A percentile compares a stretch with the other conserved stretches of the same genome.
These are phyloP conservation scores for Pocillopora damicornis DNA, from an alignment of 64 coral and sea anemone genomes.

Conservation along the genomic window DNA sequence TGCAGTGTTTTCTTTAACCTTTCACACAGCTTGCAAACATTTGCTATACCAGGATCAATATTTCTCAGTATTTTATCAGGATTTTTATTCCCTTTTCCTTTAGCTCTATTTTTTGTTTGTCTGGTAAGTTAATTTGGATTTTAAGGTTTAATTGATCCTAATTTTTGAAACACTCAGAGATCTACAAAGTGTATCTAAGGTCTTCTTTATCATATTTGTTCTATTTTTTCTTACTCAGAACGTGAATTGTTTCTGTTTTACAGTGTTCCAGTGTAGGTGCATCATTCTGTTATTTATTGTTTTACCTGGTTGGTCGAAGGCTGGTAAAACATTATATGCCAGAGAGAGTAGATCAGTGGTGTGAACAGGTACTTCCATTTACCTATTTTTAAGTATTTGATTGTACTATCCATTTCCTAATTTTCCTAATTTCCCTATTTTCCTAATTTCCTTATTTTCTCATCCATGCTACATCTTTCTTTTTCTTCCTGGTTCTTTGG, in stretches of 20 bases:
- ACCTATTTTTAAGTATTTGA: not conserved
- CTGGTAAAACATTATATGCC: slow-evolving; percentile 89
- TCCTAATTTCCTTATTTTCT: no score
- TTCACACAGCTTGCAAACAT: slow-evolving; percentile 78
- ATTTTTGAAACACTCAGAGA: not conserved
- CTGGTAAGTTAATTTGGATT: slow-evolving; percentile 62
- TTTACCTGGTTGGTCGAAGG: slow-evolving; percentile 75
- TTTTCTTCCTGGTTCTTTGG: no score
- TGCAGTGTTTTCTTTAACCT: not conserved
- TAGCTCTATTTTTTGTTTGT: slow-evolving; percentile 86
- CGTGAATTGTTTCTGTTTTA: not conserved
- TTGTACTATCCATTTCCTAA: not conserved
- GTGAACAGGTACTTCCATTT: slow-evolving; percentile 64
- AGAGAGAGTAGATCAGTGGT: slow-evolving; percentile 81
- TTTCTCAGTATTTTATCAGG: slow-evolving; percentile 97
- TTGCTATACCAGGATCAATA: slow-evolving; percentile 98
- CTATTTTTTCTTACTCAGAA: not conserved
- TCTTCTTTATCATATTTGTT: not conserved
- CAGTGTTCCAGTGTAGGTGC: slow-evolving; percentile 99
- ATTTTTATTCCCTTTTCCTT: slow-evolving; percentile 89
- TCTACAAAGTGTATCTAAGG: not conserved
- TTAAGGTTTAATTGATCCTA: not conserved
- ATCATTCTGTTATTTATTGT: slow-evolving; percentile 96
- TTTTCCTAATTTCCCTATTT: not conserved
- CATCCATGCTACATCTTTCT: no score